Base-by-base conservation (phyloP, 2,888 invertebrate genomes). In the Teinopalpus imperialis region DNA sequence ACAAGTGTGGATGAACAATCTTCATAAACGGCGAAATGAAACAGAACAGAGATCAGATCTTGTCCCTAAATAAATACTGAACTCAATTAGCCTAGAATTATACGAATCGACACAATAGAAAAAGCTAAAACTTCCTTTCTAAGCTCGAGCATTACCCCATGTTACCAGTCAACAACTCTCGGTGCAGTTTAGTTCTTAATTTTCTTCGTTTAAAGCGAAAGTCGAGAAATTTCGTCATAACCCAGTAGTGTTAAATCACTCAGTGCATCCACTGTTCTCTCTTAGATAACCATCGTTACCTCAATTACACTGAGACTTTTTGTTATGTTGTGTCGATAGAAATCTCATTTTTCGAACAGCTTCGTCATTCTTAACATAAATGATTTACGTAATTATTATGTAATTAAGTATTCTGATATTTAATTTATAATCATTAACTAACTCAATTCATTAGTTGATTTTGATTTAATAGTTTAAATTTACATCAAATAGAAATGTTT, bases 281-380 rank as follows among this genome's bases (percentile, higher is more conserved):
- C 53, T 61, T 63, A 59, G 62, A 69, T 70, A 69, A 69, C 59
- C 45, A 59, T 52, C 54, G 60, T 69, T 61, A 66, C 64, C 63
- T 64, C 63, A 67, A 66, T 68, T 66, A 59, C 48, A 52, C 37
- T 39, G 49, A 59, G 54, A 53, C 48, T 59, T 53, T 55, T 21
- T 8, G 6, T 16, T 24, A 7, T 21, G n/a, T 14, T 44, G 43
- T 52, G 50, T 52, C 56, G 57, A 60, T 56, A 49, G 48, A 41
- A 40, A 53, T 52, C 49, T 40, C 34, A 32, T 48, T 39, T 37
- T 35, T 48, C 52, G 47, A 54, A 48, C 42, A 21, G 14, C 31
- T 12, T 5, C 12, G 13, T 32, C 14, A 18, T 41, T 2, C n/a
- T 6, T 41, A 14, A 29, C 4, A 7, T 12, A 20, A 2, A 13